Evolutionary conservation across 1,140 invertebrate species (phyloP).

Genomic region (Rhagoletis pomonella): DNA sequence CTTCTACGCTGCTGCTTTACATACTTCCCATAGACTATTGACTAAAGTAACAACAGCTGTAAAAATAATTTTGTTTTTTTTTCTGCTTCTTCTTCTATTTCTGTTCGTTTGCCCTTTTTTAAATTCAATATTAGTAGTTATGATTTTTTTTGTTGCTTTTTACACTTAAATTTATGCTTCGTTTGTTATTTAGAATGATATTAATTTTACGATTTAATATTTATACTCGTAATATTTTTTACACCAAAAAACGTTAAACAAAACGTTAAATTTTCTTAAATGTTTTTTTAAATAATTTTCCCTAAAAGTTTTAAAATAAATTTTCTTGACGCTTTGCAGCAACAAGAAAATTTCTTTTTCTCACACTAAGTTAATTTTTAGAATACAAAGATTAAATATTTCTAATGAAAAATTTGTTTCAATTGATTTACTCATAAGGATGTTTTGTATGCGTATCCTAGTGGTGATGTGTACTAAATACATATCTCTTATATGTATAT

Average conservation of each 20-base stretch:
- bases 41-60: conserved; percentile 55
- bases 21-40: conserved; percentile 1
- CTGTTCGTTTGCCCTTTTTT: conserved; percentile 30
- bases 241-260: conserved; percentile 13
- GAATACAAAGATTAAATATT: not conserved
- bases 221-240: not conserved
- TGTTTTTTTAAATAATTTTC: not conserved
- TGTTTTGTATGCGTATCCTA: not conserved
- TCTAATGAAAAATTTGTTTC: not conserved
- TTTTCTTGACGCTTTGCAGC: not conserved
- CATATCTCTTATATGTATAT: not conserved
- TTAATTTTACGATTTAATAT: conserved; percentile 10
- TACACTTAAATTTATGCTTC: conserved; percentile 41
- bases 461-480: not conserved
- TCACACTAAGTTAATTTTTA: not conserved
- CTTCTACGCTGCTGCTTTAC: not conserved
- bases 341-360: not conserved
- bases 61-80: conserved; percentile 54
- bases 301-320: conserved; percentile 28
- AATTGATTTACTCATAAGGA: not conserved
- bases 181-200: conserved; percentile 52
- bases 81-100: conserved; percentile 30
- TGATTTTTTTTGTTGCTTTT: not conserved
- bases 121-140: not conserved
- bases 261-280: not conserved